These are phyloP conservation scores for Alfaro cultratus DNA, from an alignment of 2,797 vertebrate species.

Conservation along the genomic window DNA sequence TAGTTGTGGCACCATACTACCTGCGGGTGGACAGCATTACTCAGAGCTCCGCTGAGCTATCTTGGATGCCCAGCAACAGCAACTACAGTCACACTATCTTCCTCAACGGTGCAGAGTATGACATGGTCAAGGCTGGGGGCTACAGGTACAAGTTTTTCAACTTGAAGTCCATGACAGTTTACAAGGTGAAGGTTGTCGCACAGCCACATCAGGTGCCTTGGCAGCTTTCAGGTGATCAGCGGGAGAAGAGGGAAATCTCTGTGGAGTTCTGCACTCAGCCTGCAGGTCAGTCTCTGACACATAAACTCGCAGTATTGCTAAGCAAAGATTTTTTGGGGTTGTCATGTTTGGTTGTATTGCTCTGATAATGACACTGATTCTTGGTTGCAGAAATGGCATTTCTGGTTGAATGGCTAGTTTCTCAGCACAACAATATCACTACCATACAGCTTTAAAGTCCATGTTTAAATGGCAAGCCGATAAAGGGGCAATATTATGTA, in stretches of 20 bases:
- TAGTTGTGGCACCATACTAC: slow-evolving; percentile 92
- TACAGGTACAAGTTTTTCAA: slow-evolving; percentile 95
- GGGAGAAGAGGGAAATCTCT: slow-evolving; percentile 92
- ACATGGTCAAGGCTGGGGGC: slow-evolving; percentile 89
- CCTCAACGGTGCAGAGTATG: slow-evolving; percentile 93
- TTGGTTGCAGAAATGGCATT: not conserved
- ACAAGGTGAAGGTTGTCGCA: slow-evolving; percentile 93
- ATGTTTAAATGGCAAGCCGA: not conserved
- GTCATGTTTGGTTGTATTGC: not conserved
- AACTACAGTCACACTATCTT: slow-evolving; percentile 97
- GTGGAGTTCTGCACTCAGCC: slow-evolving; percentile 95
- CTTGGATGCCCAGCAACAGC: slow-evolving; percentile 97
- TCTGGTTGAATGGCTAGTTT: not conserved
- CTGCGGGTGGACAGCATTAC: slow-evolving; percentile 91
- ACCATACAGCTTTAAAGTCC: not conserved
- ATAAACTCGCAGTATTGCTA: not conserved
- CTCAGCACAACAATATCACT: not conserved
- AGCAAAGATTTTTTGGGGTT: not conserved
- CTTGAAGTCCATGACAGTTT: slow-evolving; percentile 90
- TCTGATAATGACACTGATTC: not conserved
- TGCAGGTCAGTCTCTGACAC: slow-evolving; percentile 84
- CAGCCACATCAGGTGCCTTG: slow-evolving; percentile 98
- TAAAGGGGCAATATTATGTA: too few species aligned
- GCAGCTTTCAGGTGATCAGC: slow-evolving; percentile 94
- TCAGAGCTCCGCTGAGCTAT: slow-evolving; percentile 90